phyloP scores from a whole-genome alignment of 2,113 vertebrate species.

The Macrotis lagotis region DNA sequence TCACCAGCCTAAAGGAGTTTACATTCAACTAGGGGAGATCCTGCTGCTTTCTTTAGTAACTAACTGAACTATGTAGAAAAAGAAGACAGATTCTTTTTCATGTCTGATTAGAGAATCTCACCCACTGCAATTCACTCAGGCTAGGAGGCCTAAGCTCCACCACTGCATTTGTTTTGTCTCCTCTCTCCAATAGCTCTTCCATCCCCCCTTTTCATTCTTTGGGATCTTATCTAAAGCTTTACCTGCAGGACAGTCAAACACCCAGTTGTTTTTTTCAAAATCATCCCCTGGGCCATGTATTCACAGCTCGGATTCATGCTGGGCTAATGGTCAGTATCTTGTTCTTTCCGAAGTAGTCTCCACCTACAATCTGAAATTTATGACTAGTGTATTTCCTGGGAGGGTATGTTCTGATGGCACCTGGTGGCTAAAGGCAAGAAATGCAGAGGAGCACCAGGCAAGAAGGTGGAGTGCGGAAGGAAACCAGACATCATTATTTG shows the following conservation, averaged over 20 bases:
- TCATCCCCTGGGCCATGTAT: background rate
- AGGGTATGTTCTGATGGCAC: constrained; percentile 75
- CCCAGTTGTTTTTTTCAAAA: background rate
- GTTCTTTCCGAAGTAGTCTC: background rate
- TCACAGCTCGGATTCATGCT: background rate
- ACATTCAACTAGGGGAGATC: background rate
- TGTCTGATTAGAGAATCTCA: background rate
- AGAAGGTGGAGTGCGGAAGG: background rate
- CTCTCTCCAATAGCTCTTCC: background rate
- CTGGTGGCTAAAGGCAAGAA: constrained; percentile 80
- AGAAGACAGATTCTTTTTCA: background rate
- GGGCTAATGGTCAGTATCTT: background rate
- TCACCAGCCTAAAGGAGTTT: background rate
- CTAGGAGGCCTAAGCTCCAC: no score
- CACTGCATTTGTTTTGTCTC: background rate
- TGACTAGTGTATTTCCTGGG: constrained; percentile 12
- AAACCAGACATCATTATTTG: background rate
- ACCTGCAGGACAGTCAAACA: background rate
- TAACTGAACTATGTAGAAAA: background rate
- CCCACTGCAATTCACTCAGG: background rate
- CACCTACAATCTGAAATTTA: background rate
- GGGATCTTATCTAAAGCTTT: background rate
- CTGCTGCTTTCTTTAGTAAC: background rate
- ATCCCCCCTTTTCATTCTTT: background rate
- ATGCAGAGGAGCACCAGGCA: constrained; percentile 47